Conservation (phyloP, 2,888 invertebrate species). For the Rhopalosiphum nymphaeae region DNA sequence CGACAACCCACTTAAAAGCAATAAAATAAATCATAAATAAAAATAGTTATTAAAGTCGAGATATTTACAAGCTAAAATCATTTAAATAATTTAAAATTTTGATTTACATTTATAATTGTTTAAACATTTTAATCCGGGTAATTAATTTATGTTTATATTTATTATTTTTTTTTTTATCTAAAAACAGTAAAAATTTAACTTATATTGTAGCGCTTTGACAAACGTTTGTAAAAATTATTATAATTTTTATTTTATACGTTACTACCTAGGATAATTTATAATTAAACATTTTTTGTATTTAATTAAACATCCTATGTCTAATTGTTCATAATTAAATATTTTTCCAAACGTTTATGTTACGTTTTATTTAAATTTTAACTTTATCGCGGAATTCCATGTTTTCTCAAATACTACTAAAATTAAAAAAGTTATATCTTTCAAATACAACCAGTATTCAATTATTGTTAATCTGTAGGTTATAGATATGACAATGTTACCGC, state of each 20-base stretch:
- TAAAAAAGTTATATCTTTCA: neutral
- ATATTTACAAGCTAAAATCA: neutral
- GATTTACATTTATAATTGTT: neutral
- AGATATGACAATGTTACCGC: no score
- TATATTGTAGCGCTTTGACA: neutral
- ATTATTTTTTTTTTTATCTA: neutral
- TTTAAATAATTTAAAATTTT: neutral
- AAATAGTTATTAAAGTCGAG: neutral
- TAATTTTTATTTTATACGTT: neutral
- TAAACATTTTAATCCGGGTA: neutral
- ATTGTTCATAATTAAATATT: neutral
- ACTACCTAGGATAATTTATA: neutral
- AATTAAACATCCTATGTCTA: neutral
- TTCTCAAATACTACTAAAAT: neutral
- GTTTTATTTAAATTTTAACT: neutral
- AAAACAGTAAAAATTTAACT: neutral
- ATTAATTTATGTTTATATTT: neutral
- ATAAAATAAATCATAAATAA: constrained; percentile 4
- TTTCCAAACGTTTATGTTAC: neutral
- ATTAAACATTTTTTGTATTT: neutral
- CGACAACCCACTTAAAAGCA: neutral
- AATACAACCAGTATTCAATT: neutral
- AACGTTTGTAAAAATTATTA: neutral
- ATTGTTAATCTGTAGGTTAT: neutral
- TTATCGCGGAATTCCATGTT: neutral